A percentile compares a stretch with the other conserved stretches of the same genome.
Conservation (phyloP, 2,113 vertebrate genomes). For the Brachyistius frenatus region DNA sequence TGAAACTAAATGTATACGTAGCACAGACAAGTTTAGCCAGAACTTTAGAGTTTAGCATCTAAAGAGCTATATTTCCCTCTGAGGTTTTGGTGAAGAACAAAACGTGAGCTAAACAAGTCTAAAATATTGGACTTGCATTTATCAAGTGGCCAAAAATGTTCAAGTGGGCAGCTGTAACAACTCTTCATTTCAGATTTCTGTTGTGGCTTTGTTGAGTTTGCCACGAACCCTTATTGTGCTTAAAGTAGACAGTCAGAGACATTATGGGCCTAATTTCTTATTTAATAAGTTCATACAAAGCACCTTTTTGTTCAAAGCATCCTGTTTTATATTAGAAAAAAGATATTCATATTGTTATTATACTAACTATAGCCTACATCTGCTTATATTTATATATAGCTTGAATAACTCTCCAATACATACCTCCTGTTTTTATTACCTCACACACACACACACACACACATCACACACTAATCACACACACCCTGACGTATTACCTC, state of each 20-base stretch:
- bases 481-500: constrained; percentile 46
- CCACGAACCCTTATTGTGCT: no score
- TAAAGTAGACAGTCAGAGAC: no score
- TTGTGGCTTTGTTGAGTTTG: no score
- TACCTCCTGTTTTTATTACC: constrained; percentile 69
- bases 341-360: neutral
- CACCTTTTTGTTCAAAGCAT: constrained; percentile 2
- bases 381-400: constrained; percentile 4
- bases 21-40: neutral
- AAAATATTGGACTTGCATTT: neutral
- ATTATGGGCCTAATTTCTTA: neutral
- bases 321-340: neutral
- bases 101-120: neutral
- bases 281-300: constrained; percentile 23
- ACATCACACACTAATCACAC: constrained; percentile 18
- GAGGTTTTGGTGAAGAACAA: neutral
- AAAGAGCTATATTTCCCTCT: neutral
- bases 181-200: no score
- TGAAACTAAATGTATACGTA: neutral
- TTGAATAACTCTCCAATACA: constrained; percentile 61
- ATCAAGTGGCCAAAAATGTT: neutral
- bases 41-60: neutral
- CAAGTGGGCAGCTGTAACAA: no score
- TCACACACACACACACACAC: constrained; percentile 49
- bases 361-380: neutral